Base-by-base conservation (phyloP, 2,113 vertebrate genomes). In the Xerus inauris region DNA sequence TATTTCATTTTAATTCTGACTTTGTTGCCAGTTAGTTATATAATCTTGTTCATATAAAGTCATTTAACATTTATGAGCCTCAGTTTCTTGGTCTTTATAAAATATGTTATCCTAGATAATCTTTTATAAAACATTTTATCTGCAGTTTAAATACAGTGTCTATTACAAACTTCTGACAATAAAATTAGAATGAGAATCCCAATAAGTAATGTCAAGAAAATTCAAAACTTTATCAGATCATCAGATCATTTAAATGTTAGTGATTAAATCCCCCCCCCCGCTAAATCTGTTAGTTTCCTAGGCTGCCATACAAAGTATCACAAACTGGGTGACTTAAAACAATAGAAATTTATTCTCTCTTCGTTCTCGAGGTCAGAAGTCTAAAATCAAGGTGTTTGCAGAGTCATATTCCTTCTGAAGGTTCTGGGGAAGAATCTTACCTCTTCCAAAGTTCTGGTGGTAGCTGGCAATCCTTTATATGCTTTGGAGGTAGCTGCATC, bases 341-440 rank as follows among this genome's bases (percentile, higher is more conserved):
- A 87, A 24, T 22, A 83, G 32, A 49, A 40, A 30, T 82, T n/a
- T 65, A 49, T 92, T 86, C 38, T 80, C 19, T 67, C 6, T 12
- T 30, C 17, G n/a, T 95, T 95, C 28, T 76, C 16, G 30, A 73
- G 16, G n/a, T 13, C 69, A 75, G 40, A 87, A 94, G n/a, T 94
- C 62, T 75, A 54, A 89, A 82, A 51, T 84, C 16, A 83, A 24
- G 12, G 2, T 49, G 5, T 87, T 73, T 24, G 24, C 16, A 67
- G 32, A 49, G 4, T 49, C 6, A 10, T 73, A 54, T 11, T 62
- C 47, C 47, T 24, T 95, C 22, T 86, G 59, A 77, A 72, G 42
- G 76, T 73, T 69, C 30, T 76, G 69, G 22, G 26, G 28, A 92
- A 83, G 35, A 87, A 45, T 51, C 40, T 11, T 83, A 73, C 26